Percentiles rank a stretch among this genome's conserved stretches.
Evolutionary conservation across 2,113 vertebrate species (phyloP).

Genomic region (Meleagris gallopavo): DNA sequence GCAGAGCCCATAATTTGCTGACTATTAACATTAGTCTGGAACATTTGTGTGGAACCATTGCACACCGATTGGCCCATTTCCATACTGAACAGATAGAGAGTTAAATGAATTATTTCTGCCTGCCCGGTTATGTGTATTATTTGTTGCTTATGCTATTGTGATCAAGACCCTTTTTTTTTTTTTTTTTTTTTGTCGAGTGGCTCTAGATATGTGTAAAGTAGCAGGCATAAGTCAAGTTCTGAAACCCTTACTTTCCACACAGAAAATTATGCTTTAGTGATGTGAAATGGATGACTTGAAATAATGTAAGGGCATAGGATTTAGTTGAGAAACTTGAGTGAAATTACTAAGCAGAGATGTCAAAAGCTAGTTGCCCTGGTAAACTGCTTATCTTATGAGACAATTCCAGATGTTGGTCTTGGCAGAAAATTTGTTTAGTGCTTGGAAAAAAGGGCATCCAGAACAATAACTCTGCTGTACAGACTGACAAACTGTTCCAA

Average conservation of each 20-base stretch:
- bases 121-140: neutral
- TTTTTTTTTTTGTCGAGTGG: neutral
- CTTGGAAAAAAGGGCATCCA: neutral
- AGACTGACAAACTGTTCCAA: neutral
- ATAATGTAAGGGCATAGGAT: neutral
- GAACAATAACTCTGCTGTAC: neutral
- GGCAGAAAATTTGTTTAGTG: slow-evolving; percentile 1
- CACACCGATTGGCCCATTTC: neutral
- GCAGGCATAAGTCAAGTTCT: neutral
- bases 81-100: slow-evolving; percentile 1
- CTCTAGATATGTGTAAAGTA: neutral
- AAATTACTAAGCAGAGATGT: neutral
- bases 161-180: neutral
- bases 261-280: neutral
- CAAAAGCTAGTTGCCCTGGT: neutral
- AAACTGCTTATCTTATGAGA: neutral
- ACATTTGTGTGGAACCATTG: slow-evolving; percentile 22
- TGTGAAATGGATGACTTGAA: neutral
- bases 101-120: neutral
- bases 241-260: neutral
- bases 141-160: neutral
- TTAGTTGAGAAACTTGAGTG: neutral
- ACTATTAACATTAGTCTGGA: slow-evolving; percentile 27
- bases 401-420: neutral
- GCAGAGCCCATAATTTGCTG: slow-evolving; percentile 31